Evolutionary conservation across 2,113 vertebrate species (phyloP), one percentile per base, ranked within the genome.

Genomic region (Spea bombifrons): DNA sequence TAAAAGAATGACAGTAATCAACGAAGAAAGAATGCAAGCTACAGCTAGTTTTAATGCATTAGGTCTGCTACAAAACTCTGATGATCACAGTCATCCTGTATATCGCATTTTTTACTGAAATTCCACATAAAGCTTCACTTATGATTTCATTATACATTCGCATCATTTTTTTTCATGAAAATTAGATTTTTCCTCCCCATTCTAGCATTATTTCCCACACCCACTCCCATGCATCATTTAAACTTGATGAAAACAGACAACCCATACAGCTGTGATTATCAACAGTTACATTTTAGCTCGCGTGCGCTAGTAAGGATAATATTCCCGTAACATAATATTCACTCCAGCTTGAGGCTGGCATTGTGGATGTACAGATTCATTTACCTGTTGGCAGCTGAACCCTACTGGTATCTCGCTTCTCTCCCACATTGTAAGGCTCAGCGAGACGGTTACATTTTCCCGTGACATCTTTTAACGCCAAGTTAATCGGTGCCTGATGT

Each of bases 361-460:
- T 49, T 68, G 64, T 53, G 63, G 13, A 9, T 48, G 10, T 48
- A 53, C 66, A 64, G 69, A 50, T 79, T 43, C 65, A 46, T 72
- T 66, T 66, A 53, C 77, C 52, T 45, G 55, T 68, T 46, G 45
- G 46, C 48, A 43, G 43, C 16, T 52, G 17, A 57, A 59, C 43
- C 43, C 49, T 73, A n/a, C 47, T 73, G 63, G 77, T 59, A 63
- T 61, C 57, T 67, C 65, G 3, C 50, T 15, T 76, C 50, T 52
- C 49, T 68, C 63, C 30, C 67, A 80, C 63, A 80, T 15, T 44
- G 50, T 49, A 64, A 73, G 63, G 43, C 52, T 30, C 30, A 30
- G 78, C 74, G 71, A 80, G 71, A 80, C 73, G 67, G 71, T 80
- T 80, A 73, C 78, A 61, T 8, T 74, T 80, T 80, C 78, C 78